Evolutionary conservation across 2,797 vertebrate genomes (phyloP), one percentile per base, ranked within the genome.

Genomic region (Tolypeutes matacus): DNA sequence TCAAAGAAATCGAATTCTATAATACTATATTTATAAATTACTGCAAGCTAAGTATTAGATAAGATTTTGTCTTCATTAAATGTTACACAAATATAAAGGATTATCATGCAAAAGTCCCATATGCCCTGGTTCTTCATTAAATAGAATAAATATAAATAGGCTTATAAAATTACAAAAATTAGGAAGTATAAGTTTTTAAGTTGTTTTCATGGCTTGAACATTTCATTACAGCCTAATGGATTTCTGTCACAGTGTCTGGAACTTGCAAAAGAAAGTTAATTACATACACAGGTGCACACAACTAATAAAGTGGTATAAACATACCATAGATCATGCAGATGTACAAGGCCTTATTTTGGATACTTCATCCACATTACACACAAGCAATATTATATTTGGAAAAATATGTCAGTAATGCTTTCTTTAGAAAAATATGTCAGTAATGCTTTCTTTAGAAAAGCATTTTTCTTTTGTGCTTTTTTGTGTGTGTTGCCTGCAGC

Each of bases 391-490:
- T 85, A 65, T 94, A 86, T 93, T 76, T 95, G 77, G 94, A 31
- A 86, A 92, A 95, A 86, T 90, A 69, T 70, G 78, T 92, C 65
- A 86, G 17, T 23, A 86, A n/a, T n/a, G 87, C 73, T 92, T 89
- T 78, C 70, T 92, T 94, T 94, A 93, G 49, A 70, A 64, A 36
- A 65, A 85, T 85, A 60, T 70, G 78, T 92, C 65, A 86, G 17
- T 23, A 86, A n/a, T n/a, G 87, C 73, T 92, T 89, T 78, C 70
- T 92, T 94, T 94, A 93, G 49, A 70, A 64, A 36, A 65, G 82
- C 82, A 60, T n/a, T n/a, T n/a, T n/a, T 65, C 36, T 73, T 95
- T 94, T 96, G 97, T 97, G 97, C 94, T 96, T 91, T 95, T 92
- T 60, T 56, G 34, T 78, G 67, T 42, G 39, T 51, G 60, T 69